These are phyloP conservation scores for Automeris io DNA, from an alignment of 2,888 invertebrate species.

Conservation along the genomic window DNA sequence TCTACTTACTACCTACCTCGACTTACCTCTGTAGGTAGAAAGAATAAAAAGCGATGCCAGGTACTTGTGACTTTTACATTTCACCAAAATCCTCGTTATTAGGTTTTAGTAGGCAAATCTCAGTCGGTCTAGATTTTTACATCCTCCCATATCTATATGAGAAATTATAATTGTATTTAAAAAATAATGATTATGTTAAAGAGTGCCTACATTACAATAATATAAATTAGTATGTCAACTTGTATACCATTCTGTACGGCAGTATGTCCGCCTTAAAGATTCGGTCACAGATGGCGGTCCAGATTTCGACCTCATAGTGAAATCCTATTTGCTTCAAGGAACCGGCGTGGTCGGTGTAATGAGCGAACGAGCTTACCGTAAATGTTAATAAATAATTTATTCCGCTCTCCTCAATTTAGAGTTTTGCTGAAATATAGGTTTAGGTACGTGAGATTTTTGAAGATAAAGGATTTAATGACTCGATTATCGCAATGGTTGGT, in stretches of 20 bases:
- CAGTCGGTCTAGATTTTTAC: too few species aligned
- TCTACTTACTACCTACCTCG: too few species aligned
- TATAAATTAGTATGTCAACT: neutral
- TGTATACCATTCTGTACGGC: slow-evolving; percentile 11
- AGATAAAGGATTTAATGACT: too few species aligned
- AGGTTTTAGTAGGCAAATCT: too few species aligned
- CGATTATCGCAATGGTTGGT: too few species aligned
- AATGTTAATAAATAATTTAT: slow-evolving; percentile 48
- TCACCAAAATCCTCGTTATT: too few species aligned
- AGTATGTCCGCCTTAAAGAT: slow-evolving; percentile 46
- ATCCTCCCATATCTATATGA: too few species aligned
- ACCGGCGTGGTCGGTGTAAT: slow-evolving; percentile 40
- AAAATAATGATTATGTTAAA: neutral
- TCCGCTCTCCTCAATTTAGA: slow-evolving; percentile 17
- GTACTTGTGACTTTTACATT: too few species aligned
- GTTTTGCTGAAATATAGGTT: slow-evolving; percentile 9
- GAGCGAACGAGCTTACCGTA: slow-evolving; percentile 47
- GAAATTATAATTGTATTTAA: neutral
- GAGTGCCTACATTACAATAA: too few species aligned
- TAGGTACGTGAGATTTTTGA: neutral
- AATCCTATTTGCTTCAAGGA: slow-evolving; percentile 63
- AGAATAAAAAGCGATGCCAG: too few species aligned
- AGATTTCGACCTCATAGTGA: slow-evolving; percentile 55
- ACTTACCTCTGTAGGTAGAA: too few species aligned
- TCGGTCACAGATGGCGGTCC: slow-evolving; percentile 63